Evolutionary conservation across 2,113 vertebrate species (phyloP).

Genomic region (Archocentrus centrarchus): DNA sequence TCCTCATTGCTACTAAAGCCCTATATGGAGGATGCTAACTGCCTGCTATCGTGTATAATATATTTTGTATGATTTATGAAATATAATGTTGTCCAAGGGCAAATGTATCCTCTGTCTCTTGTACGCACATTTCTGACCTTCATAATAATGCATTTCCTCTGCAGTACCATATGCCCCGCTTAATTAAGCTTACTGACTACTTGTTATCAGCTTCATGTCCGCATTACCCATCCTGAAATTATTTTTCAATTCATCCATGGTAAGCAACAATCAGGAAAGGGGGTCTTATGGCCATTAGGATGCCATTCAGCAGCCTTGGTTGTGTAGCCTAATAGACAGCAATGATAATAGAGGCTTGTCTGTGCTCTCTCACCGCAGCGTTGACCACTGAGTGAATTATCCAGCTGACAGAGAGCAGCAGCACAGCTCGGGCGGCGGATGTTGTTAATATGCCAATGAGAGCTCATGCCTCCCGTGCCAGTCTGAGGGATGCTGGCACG

Average conservation of each 20-base stretch:
- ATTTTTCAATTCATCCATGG: constrained; percentile 48
- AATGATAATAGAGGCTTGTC: constrained; percentile 77
- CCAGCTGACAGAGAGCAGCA: constrained; percentile 76
- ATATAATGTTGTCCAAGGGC: not conserved
- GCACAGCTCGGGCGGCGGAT: constrained; percentile 62
- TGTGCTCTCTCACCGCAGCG: constrained; percentile 59
- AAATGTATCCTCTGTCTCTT: not conserved
- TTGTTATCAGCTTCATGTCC: constrained; percentile 24
- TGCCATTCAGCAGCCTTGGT: constrained; percentile 57
- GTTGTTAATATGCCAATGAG: constrained; percentile 78
- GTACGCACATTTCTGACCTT: constrained; percentile 1
- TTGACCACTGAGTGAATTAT: constrained; percentile 76
- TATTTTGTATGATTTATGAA: constrained; percentile 28
- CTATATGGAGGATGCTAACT: not conserved
- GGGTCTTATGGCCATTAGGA: constrained; percentile 61
- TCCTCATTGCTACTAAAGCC: not conserved
- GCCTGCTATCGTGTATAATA: constrained; percentile 4
- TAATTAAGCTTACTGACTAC: constrained; percentile 35
- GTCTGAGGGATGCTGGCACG: constrained; percentile 62
- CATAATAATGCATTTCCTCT: not conserved
- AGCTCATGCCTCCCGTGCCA: constrained; percentile 52
- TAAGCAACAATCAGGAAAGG: constrained; percentile 43
- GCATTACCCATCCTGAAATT: constrained; percentile 36
- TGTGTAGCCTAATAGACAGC: constrained; percentile 64
- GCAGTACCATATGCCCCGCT: not conserved